These are phyloP conservation scores for Uropsilus gracilis DNA, from an alignment of 2,113 vertebrate species.

Conservation along the genomic window DNA sequence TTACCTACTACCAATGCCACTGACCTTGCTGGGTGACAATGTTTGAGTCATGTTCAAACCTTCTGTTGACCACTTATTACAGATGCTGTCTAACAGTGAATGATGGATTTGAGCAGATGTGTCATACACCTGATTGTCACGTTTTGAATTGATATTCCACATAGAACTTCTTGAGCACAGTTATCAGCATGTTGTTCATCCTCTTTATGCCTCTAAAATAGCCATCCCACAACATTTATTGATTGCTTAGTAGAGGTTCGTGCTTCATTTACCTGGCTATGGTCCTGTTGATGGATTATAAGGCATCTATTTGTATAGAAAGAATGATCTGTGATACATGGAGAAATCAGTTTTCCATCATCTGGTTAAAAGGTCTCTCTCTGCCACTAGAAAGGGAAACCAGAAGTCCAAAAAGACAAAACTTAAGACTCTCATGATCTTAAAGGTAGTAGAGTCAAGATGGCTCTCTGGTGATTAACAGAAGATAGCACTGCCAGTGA, in stretches of 20 bases:
- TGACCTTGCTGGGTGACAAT: background rate
- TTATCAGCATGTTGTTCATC: background rate
- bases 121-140: background rate
- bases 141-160: background rate
- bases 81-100: background rate
- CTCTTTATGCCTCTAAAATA: background rate
- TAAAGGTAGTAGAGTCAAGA: background rate
- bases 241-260: background rate
- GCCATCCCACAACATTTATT: background rate
- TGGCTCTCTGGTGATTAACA: background rate
- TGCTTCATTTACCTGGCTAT: background rate
- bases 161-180: background rate
- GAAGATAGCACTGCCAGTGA: background rate
- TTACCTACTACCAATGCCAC: background rate
- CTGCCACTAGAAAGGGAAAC: background rate
- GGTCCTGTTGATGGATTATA: background rate
- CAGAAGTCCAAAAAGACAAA: background rate
- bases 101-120: background rate
- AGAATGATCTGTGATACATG: background rate
- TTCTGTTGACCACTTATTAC: background rate
- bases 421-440: background rate
- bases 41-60: background rate
- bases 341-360: background rate
- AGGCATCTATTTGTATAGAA: background rate
- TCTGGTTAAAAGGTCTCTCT: background rate